Base-by-base conservation (phyloP, 1,140 invertebrate species). In the Zaprionus ornatus region DNA sequence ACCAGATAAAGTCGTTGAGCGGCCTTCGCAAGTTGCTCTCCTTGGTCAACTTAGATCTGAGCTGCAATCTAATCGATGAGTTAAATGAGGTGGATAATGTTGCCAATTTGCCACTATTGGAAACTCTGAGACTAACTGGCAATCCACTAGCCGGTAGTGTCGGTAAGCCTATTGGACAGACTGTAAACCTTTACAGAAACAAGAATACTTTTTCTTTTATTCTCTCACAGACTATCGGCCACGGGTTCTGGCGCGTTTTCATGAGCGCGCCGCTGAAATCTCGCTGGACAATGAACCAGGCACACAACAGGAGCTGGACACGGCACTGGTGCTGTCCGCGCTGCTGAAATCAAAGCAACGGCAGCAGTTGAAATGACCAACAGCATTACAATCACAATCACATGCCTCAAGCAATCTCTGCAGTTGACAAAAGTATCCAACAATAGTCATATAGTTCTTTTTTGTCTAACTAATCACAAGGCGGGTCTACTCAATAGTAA, bases 251-350 rank as follows among this genome's bases (percentile, higher is more conserved):
- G 96, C 97, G 79, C 94, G 96, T 62, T 98, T 98, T 90, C 96
- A 96, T 52, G 94, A 95, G 45, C 94, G 97, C 55, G 96, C 96
- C 69, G 92, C 94, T 37, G 95, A 97, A 77, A 95, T 98, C 48
- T 96, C 95, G 91, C 92, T 99, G 54, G 98, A 99, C 88, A 97
- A 97, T 91, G 96, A 98, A 83, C 96, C 95, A 78, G 95, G 97
- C 0, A 96, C 96, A 27, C 96, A 97, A 90, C 96, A 96, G 80
- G 98, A 99, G 93, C 92, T 98, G 52, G 98, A 99, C 88, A 98
- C 97, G 13, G 97, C 98, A 1, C 95, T 97, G 40, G 96, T 99
- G 13, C 93, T 98, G 52, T 96, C 98, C 91, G 98, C 98, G 1
- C 93, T 99, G 60, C 94, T 96, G 82, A 95, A 80, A 45, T 92